A percentile compares a stretch with the other conserved stretches of the same genome.
These are phyloP conservation scores for Bhutanitis thaidina DNA, from an alignment of 2,888 invertebrate genomes.

Conservation along the genomic window DNA sequence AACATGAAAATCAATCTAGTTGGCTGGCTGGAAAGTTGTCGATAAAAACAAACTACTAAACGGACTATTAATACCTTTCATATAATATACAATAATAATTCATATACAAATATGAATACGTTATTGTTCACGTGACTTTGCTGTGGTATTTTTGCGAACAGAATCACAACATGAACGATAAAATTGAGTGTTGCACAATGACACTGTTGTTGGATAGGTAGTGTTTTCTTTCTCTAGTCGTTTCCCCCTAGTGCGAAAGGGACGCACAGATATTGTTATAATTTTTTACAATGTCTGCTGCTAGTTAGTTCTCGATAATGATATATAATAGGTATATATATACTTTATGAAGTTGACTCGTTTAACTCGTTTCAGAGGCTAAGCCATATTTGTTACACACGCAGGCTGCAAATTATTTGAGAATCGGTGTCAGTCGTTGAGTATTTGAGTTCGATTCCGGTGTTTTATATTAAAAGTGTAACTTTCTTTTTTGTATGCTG, in stretches of 20 bases:
- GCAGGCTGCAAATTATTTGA: too few relatives aligned
- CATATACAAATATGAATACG: too few relatives aligned
- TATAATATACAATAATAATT: too few relatives aligned
- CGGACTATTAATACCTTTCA: too few relatives aligned
- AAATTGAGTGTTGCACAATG: background rate
- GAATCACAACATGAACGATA: conserved; percentile 12
- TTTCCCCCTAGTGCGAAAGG: background rate
- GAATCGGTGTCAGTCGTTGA: too few relatives aligned
- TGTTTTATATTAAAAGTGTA: too few relatives aligned
- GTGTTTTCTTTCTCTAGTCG: background rate
- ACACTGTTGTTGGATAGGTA: background rate
- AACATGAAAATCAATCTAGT: too few relatives aligned
- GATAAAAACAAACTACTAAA: too few relatives aligned
- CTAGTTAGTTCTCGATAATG: background rate
- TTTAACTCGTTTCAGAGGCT: background rate
- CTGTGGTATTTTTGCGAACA: conserved; percentile 7
- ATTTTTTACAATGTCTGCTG: background rate
- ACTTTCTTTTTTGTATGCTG: too few relatives aligned
- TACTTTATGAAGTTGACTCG: background rate
- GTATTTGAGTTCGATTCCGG: too few relatives aligned
- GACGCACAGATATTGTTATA: background rate
- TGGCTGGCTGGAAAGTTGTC: too few relatives aligned
- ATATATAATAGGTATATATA: background rate
- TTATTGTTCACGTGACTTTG: conserved; percentile 3
- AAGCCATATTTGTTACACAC: too few relatives aligned